phyloP scores from a whole-genome alignment of 2,888 invertebrate genomes.

The Athrips mouffetella region DNA sequence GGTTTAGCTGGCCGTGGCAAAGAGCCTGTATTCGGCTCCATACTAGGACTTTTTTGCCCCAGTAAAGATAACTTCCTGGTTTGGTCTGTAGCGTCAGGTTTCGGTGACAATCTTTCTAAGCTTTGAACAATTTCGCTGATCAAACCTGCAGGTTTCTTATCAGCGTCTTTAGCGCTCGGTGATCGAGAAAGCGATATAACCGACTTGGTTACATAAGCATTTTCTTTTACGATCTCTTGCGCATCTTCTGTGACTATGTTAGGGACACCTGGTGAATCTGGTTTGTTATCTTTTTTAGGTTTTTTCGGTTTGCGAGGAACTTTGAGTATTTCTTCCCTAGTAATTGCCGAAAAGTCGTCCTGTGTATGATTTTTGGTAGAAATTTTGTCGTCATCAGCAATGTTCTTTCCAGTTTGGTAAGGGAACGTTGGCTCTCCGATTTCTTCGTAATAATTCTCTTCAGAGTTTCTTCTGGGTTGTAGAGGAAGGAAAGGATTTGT shows the following conservation, averaged over 20 bases:
- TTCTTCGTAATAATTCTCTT: slow-evolving; percentile 69
- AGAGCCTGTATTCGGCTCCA: slow-evolving; percentile 51
- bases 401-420: slow-evolving; percentile 42
- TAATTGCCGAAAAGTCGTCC: slow-evolving; percentile 48
- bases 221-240: slow-evolving; percentile 38
- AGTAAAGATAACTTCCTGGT: slow-evolving; percentile 51
- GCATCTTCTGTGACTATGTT: slow-evolving; percentile 12
- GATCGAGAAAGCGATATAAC: slow-evolving; percentile 61
- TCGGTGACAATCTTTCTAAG: slow-evolving; percentile 41
- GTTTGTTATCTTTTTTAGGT: slow-evolving; percentile 44
- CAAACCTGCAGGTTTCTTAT: slow-evolving; percentile 36
- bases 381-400: slow-evolving; percentile 68
- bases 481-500: slow-evolving; percentile 36
- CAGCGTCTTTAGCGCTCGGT: slow-evolving; percentile 55
- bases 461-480: slow-evolving; percentile 38
- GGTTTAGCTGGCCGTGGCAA: slow-evolving; percentile 54
- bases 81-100: slow-evolving; percentile 33
- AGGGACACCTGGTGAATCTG: slow-evolving; percentile 21
- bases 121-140: slow-evolving; percentile 47
- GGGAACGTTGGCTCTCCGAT: slow-evolving; percentile 48
- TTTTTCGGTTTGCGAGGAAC: slow-evolving; percentile 64
- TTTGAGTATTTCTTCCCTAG: slow-evolving; percentile 60
- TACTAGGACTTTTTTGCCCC: slow-evolving; percentile 37
- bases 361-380: slow-evolving; percentile 37
- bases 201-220: slow-evolving; percentile 52